phyloP scores from a whole-genome alignment of 1,140 invertebrate genomes.

The Drosophila willistoni region DNA sequence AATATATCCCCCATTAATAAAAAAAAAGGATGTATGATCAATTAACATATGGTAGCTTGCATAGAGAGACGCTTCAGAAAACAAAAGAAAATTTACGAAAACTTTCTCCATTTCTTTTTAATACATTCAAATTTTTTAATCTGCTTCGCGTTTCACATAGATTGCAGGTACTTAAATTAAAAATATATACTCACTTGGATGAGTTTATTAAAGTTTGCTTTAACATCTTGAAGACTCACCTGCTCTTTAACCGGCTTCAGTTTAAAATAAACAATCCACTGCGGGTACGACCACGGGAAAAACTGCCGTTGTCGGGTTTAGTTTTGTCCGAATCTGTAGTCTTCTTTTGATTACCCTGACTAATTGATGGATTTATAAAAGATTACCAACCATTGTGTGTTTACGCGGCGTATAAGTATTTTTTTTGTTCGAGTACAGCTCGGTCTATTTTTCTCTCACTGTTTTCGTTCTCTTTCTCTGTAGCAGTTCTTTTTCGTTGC shows the following conservation, averaged over 20 bases:
- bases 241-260: constrained; percentile 66
- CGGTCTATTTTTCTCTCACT: constrained; percentile 16
- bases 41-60: too few species aligned
- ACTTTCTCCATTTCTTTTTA: too few species aligned
- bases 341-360: background rate
- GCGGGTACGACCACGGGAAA: background rate
- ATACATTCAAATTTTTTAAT: too few species aligned
- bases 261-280: constrained; percentile 47
- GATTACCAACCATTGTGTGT: constrained; percentile 36
- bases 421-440: constrained; percentile 38
- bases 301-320: background rate
- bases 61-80: too few species aligned
- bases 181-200: too few species aligned
- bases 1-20: too few species aligned
- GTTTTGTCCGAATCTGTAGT: background rate
- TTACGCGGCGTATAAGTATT: constrained; percentile 75
- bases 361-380: constrained; percentile 4
- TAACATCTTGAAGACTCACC: constrained; percentile 39
- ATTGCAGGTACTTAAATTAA: too few species aligned
- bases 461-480: constrained; percentile 4
- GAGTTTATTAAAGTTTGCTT: too few species aligned
- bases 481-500: background rate
- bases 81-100: too few species aligned
- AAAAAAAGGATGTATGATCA: too few species aligned
- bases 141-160: too few species aligned